A percentile compares a stretch with the other conserved stretches of the same genome.
Evolutionary conservation across 2,888 invertebrate species (phyloP).

Genomic region (Ctena decussata): DNA sequence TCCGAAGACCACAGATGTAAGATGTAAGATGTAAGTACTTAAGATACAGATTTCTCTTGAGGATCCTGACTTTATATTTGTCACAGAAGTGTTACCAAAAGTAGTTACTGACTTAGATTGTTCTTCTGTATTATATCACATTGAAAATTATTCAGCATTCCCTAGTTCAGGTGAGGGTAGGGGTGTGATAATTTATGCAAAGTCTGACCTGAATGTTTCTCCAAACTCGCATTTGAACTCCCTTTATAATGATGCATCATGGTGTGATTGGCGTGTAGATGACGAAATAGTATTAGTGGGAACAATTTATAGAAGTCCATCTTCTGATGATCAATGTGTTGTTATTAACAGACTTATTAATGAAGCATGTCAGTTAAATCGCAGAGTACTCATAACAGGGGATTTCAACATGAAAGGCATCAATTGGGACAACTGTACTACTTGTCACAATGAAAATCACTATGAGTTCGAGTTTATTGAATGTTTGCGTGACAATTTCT

Average conservation of each 20-base stretch:
- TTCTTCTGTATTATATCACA: constrained; percentile 15
- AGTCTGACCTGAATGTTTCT: constrained; percentile 19
- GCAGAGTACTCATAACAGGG: constrained; percentile 19
- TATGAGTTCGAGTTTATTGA: constrained; percentile 28
- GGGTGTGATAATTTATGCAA: constrained; percentile 35
- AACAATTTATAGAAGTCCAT: constrained; percentile 8
- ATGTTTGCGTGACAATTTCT: constrained; percentile 29
- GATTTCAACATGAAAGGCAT: constrained; percentile 37
- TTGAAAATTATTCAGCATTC: constrained; percentile 9
- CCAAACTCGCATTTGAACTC: constrained; percentile 8
- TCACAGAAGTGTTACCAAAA: constrained; percentile 23
- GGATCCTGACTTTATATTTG: constrained; percentile 28
- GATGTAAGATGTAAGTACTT: constrained; percentile 25
- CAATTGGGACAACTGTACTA: constrained; percentile 24
- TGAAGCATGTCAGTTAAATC: neutral
- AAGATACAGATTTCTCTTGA: constrained; percentile 8
- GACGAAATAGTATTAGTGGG: neutral
- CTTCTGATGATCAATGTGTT: neutral
- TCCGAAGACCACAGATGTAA: neutral
- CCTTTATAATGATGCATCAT: neutral
- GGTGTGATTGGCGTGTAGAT: constrained; percentile 7
- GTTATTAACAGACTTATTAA: neutral
- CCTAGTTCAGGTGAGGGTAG: constrained; percentile 12
- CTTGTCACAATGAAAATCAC: constrained; percentile 9
- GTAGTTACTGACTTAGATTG: neutral